Percentiles rank a stretch among this genome's conserved stretches.
Evolutionary conservation across 2,797 vertebrate genomes (phyloP).

Genomic region (Myotis vivesi): DNA sequence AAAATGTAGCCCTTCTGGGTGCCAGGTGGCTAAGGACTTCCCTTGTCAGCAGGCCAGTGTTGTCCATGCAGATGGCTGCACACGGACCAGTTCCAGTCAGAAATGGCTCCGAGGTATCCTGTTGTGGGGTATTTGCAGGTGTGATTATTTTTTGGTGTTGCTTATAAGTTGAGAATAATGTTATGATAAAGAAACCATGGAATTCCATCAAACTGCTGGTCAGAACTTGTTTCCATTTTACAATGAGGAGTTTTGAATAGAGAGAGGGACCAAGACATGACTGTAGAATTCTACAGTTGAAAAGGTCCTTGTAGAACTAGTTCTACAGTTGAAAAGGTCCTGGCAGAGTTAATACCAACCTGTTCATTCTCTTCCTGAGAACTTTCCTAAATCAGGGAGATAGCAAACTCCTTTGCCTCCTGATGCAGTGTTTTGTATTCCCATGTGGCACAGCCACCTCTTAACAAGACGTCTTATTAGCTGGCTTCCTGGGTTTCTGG

Average conservation of each 20-base stretch:
- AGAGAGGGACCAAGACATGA: not conserved
- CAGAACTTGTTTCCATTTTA: not conserved
- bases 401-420: not conserved
- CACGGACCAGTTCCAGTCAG: rapidly evolving
- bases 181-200: rapidly evolving
- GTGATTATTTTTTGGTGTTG: rapidly evolving
- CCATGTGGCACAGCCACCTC: rapidly evolving
- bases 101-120: rapidly evolving
- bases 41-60: rapidly evolving
- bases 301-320: not conserved
- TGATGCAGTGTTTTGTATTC: rapidly evolving
- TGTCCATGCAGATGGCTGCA: rapidly evolving
- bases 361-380: rapidly evolving
- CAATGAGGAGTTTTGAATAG: not conserved
- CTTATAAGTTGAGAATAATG: not conserved
- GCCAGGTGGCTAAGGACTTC: rapidly evolving
- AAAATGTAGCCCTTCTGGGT: rapidly evolving
- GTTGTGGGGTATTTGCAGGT: rapidly evolving
- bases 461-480: not conserved
- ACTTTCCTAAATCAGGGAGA: not conserved
- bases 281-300: not conserved
- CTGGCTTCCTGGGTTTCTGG: not conserved
- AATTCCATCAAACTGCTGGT: not conserved
- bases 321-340: not conserved
- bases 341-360: too few relatives aligned